These are phyloP conservation scores for Drosophila rubida DNA, from an alignment of 2,888 invertebrate genomes.

Conservation along the genomic window DNA sequence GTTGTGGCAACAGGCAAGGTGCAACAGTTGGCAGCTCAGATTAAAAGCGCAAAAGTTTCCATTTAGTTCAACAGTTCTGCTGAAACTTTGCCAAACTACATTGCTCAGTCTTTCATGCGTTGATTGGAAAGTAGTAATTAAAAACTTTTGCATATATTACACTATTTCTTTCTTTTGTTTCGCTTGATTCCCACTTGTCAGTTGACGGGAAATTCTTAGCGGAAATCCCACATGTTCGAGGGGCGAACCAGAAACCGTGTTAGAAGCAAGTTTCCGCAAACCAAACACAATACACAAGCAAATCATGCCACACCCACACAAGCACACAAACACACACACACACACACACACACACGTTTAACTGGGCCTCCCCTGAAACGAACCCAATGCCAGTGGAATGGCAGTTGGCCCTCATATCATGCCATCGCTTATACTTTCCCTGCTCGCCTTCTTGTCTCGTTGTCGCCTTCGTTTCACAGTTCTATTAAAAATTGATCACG, in stretches of 20 bases:
- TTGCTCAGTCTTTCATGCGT: too few relatives aligned
- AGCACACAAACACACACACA: constrained; percentile 4
- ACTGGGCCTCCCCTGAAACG: background rate
- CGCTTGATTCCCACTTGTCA: constrained; percentile 34
- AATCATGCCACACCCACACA: constrained; percentile 11
- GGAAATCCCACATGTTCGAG: constrained; percentile 67
- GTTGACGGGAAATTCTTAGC: constrained; percentile 54
- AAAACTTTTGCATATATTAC: too few relatives aligned
- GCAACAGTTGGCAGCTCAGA: background rate
- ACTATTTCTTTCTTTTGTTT: too few relatives aligned
- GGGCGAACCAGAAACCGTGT: constrained; percentile 38
- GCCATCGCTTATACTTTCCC: constrained; percentile 10
- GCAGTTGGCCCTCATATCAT: constrained; percentile 36
- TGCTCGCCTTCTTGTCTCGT: background rate
- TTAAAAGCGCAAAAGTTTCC: background rate
- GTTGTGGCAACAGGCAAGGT: background rate
- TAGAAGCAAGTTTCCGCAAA: constrained; percentile 52
- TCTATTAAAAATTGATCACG: constrained; percentile 64
- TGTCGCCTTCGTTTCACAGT: constrained; percentile 26
- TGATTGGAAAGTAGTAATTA: too few relatives aligned
- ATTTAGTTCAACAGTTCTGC: too few relatives aligned
- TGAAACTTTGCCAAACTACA: too few relatives aligned
- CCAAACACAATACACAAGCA: constrained; percentile 23
- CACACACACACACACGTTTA: background rate
- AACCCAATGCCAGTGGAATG: constrained; percentile 10